These are phyloP conservation scores for Semaprochilodus insignis DNA, from an alignment of 2,797 vertebrate species.

Conservation along the genomic window DNA sequence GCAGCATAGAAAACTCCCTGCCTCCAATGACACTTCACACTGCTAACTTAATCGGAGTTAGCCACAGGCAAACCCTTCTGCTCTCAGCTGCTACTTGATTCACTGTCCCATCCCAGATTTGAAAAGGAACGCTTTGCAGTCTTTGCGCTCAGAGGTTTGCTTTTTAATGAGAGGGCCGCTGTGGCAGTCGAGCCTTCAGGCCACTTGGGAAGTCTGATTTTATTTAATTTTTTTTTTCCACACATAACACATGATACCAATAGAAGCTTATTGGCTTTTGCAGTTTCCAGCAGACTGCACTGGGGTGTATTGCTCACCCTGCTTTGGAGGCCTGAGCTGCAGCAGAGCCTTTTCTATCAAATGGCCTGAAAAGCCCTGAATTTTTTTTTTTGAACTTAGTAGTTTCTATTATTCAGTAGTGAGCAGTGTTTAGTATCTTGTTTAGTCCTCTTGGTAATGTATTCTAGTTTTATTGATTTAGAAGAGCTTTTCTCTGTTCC, in stretches of 20 bases:
- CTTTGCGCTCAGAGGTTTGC: neutral
- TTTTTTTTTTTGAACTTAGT: neutral
- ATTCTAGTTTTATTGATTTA: neutral
- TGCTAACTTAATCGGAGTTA: constrained; percentile 35
- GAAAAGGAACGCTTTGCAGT: neutral
- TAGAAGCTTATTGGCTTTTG: neutral
- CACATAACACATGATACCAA: neutral
- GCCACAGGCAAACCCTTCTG: neutral
- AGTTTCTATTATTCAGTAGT: constrained; percentile 22
- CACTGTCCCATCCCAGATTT: neutral
- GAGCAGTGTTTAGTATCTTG: constrained; percentile 15
- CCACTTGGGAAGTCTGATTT: neutral
- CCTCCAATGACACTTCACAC: constrained; percentile 25
- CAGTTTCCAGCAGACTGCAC: neutral
- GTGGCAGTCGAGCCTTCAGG: neutral
- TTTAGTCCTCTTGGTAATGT: neutral
- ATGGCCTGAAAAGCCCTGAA: neutral
- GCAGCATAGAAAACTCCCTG: neutral
- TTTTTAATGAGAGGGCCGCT: neutral
- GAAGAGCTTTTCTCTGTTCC: neutral
- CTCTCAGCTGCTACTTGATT: neutral
- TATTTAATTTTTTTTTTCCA: neutral
- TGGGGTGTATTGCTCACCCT: neutral
- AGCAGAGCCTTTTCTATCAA: neutral
- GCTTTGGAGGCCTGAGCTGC: neutral